phyloP scores from a whole-genome alignment of 2,113 vertebrate genomes.

The Thamnophis sirtalis region DNA sequence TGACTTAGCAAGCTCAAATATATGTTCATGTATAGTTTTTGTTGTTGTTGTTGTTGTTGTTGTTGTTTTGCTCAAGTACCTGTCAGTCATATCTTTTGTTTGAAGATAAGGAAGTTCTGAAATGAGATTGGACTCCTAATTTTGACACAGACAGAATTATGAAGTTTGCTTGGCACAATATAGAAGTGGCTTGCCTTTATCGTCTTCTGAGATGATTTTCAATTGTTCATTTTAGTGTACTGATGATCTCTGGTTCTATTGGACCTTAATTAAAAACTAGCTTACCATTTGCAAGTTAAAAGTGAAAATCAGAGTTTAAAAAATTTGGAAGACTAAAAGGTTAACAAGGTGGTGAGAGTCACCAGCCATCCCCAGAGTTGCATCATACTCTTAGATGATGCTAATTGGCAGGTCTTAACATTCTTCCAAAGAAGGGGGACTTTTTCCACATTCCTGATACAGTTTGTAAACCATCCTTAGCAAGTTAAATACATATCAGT shows the following conservation, averaged over 20 bases:
- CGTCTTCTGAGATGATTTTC: neutral
- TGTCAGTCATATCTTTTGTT: neutral
- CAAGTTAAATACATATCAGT: constrained; percentile 57
- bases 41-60: neutral
- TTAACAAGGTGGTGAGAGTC: neutral
- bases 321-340: neutral
- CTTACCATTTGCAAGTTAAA: neutral
- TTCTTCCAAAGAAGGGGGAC: neutral
- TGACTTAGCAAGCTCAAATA: neutral
- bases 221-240: neutral
- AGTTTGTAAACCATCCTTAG: constrained; percentile 58
- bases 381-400: neutral
- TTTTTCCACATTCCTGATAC: constrained; percentile 45
- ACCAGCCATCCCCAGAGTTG: neutral
- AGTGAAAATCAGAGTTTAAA: neutral
- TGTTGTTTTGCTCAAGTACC: neutral
- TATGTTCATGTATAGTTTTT: neutral
- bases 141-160: neutral
- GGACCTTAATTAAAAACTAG: neutral
- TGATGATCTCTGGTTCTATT: neutral
- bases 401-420: neutral
- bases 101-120: neutral
- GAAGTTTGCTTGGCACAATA: neutral
- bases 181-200: neutral
- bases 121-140: neutral